A percentile compares a stretch with the other conserved stretches of the same genome.
These are phyloP conservation scores for Cephus rjabovi DNA, from an alignment of 2,888 invertebrate genomes.

Conservation along the genomic window DNA sequence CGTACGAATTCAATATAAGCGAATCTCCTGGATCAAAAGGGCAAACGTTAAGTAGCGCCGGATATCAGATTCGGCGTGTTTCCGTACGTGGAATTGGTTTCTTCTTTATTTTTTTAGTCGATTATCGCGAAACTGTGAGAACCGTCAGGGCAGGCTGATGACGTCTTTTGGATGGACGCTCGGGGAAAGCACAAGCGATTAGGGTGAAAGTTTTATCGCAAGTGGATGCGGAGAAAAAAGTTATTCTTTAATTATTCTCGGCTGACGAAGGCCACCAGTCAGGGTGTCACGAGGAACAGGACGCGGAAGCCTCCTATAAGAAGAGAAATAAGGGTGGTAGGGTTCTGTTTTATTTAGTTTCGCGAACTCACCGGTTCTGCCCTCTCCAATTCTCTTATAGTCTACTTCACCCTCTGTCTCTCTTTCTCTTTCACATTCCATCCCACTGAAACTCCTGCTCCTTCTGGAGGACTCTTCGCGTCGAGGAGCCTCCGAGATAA, in stretches of 20 bases:
- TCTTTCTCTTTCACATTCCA: conserved; percentile 11
- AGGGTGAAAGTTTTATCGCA: no score
- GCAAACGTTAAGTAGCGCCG: background rate
- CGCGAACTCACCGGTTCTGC: conserved; percentile 21
- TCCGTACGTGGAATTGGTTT: no score
- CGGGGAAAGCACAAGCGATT: no score
- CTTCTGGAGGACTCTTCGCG: conserved; percentile 11
- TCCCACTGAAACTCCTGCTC: conserved; percentile 9
- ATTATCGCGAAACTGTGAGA: conserved; percentile 21
- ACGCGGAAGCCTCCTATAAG: conserved; percentile 1
- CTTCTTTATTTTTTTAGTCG: conserved; percentile 38
- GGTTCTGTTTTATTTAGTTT: conserved; percentile 37
- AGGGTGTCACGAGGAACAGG: conserved; percentile 13
- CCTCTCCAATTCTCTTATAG: background rate
- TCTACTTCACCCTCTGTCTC: background rate
- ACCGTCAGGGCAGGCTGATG: no score
- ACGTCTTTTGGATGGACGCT: no score
- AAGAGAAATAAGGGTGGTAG: conserved; percentile 11
- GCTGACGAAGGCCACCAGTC: conserved; percentile 11
- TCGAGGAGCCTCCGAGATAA: conserved; percentile 33
- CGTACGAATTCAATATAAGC: conserved; percentile 46
- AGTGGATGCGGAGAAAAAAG: background rate
- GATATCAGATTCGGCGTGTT: background rate
- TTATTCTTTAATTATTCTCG: conserved; percentile 11
- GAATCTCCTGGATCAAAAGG: conserved; percentile 32